These are phyloP conservation scores for Atrichornis clamosus DNA, from an alignment of 2,113 vertebrate species.

Conservation along the genomic window DNA sequence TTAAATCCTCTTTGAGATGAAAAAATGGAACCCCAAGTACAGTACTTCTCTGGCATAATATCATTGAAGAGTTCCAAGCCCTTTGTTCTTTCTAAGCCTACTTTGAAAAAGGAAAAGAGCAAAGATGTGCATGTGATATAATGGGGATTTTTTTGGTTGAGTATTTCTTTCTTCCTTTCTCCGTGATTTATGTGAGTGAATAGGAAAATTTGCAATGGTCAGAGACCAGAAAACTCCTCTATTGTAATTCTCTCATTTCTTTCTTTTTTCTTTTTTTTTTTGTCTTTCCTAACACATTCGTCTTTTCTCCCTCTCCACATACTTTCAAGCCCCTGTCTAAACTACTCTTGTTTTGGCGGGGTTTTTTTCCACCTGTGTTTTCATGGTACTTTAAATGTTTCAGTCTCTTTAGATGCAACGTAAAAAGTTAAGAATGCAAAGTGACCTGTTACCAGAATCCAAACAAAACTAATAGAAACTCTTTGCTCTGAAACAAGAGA, in stretches of 20 bases:
- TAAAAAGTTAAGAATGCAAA: constrained; percentile 5
- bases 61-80: constrained; percentile 65
- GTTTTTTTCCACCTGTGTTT: not conserved
- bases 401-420: not conserved
- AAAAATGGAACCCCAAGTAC: constrained; percentile 74
- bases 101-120: constrained; percentile 67
- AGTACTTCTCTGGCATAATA: constrained; percentile 66
- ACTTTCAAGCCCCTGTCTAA: constrained; percentile 41
- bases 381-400: constrained; percentile 1
- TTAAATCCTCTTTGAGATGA: constrained; percentile 72
- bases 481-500: not conserved
- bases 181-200: constrained; percentile 25
- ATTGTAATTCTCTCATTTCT: not conserved
- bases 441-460: not conserved
- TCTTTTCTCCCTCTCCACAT: not conserved
- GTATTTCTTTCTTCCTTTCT: constrained; percentile 38
- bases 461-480: not conserved
- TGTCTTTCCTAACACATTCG: not conserved
- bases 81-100: constrained; percentile 73
- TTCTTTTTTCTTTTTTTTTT: not conserved
- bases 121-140: constrained; percentile 71
- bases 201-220: constrained; percentile 51
- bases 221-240: constrained; percentile 32
- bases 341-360: not conserved
- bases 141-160: constrained; percentile 54